Evolutionary conservation across 2,888 invertebrate species (phyloP).

Genomic region (Prosapia bicincta): DNA sequence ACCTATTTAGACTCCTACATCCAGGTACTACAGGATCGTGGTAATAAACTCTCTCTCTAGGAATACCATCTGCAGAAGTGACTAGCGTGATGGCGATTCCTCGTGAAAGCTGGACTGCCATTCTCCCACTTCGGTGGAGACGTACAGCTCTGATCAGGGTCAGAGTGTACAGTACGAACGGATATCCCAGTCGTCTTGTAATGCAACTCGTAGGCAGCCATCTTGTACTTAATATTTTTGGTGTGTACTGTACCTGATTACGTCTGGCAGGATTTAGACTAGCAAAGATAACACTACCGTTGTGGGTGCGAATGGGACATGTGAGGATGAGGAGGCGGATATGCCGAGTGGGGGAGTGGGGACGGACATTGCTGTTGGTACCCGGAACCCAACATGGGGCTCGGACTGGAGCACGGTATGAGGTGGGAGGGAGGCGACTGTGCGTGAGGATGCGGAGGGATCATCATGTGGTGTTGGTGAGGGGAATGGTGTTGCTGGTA

Average conservation of each 20-base stretch:
- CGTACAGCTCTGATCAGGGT: no score
- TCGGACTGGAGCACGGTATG: slow-evolving; percentile 62
- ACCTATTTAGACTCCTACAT: no score
- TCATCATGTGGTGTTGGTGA: slow-evolving; percentile 52
- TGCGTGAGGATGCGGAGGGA: slow-evolving; percentile 61
- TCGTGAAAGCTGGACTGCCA: no score
- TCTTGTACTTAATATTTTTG: not conserved
- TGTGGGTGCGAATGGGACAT: slow-evolving; percentile 73
- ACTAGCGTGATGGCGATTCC: no score
- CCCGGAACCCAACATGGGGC: slow-evolving; percentile 61
- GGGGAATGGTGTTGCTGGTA: slow-evolving; percentile 45
- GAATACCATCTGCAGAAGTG: no score
- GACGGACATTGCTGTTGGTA: slow-evolving; percentile 58
- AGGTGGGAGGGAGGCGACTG: slow-evolving; percentile 50
- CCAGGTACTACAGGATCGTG: no score
- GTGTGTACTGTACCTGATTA: not conserved
- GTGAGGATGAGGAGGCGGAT: slow-evolving; percentile 66
- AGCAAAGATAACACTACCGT: slow-evolving; percentile 52
- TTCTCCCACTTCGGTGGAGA: no score
- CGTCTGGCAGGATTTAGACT: not conserved
- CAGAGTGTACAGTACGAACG: no score
- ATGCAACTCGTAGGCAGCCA: not conserved
- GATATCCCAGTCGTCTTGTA: no score
- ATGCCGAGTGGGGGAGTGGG: slow-evolving; percentile 66
- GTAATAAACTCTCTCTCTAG: no score